A percentile compares a stretch with the other conserved stretches of the same genome.
phyloP scores from a whole-genome alignment of 2,113 vertebrate species.

The Candoia aspera region DNA sequence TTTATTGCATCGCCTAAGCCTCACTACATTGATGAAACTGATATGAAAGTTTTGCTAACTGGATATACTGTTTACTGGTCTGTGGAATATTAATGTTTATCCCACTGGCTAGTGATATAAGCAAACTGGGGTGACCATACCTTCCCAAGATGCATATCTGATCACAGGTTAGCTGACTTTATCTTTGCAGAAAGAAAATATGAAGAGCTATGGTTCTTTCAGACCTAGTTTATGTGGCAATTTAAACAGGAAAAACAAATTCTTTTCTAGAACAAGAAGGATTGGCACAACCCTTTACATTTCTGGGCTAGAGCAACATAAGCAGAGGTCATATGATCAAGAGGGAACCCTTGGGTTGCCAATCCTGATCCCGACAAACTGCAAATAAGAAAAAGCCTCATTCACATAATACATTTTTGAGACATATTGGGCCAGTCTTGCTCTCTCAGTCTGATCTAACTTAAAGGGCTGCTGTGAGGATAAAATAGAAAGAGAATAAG shows the following conservation, averaged over 20 bases:
- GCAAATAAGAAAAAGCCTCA: neutral
- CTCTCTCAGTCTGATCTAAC: neutral
- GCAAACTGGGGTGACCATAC: neutral
- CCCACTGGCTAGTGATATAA: neutral
- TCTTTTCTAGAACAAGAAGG: neutral
- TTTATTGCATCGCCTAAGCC: neutral
- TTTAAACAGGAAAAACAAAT: neutral
- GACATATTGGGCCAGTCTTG: neutral
- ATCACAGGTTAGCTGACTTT: neutral
- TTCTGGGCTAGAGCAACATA: neutral
- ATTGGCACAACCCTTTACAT: neutral
- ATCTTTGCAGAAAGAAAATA: neutral
- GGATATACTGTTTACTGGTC: neutral
- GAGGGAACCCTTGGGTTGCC: neutral
- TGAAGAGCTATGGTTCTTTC: neutral
- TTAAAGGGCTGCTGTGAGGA: neutral
- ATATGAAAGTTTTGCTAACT: neutral
- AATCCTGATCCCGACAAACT: neutral
- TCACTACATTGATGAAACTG: neutral
- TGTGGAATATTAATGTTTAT: neutral
- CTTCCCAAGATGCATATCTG: neutral
- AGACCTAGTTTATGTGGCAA: neutral
- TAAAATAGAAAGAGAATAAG: neutral
- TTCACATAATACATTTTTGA: neutral
- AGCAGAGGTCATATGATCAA: neutral